Evolutionary conservation across 1,140 invertebrate genomes (phyloP).

Genomic region (Ericerus pela): DNA sequence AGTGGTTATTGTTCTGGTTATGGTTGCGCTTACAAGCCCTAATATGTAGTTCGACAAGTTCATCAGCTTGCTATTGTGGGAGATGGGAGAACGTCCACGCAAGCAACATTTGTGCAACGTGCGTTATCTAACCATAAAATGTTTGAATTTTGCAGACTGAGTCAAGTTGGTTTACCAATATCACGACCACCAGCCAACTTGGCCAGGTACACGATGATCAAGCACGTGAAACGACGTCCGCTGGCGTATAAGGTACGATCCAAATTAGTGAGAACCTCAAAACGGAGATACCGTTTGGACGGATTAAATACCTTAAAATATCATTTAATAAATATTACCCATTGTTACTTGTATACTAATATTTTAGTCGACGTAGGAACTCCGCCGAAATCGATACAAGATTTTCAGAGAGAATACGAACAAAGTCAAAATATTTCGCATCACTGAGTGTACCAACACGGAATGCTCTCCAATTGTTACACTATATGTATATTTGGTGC

Average conservation of each 20-base stretch:
- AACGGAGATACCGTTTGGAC: slow-evolving; percentile 34
- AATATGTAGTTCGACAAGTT: too few relatives aligned
- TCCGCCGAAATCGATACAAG: slow-evolving; percentile 27
- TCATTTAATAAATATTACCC: slow-evolving; percentile 26
- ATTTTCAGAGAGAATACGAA: slow-evolving; percentile 13
- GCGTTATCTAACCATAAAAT: too few relatives aligned
- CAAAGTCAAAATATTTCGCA: background rate
- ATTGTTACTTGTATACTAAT: slow-evolving; percentile 32
- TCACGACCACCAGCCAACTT: slow-evolving; percentile 32
- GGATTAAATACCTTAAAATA: slow-evolving; percentile 37
- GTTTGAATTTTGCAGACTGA: slow-evolving; percentile 29
- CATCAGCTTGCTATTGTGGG: too few relatives aligned
- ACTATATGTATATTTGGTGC: too few relatives aligned
- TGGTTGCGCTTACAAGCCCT: too few relatives aligned
- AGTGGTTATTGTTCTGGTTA: too few relatives aligned
- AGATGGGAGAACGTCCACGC: too few relatives aligned
- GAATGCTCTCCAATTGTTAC: too few relatives aligned
- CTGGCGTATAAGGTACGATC: slow-evolving; percentile 30
- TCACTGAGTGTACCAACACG: too few relatives aligned
- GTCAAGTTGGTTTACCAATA: slow-evolving; percentile 31
- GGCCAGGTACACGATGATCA: slow-evolving; percentile 38
- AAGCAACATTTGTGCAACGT: too few relatives aligned
- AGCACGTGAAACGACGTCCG: slow-evolving; percentile 33
- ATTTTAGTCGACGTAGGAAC: slow-evolving; percentile 35
- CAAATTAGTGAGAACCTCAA: slow-evolving; percentile 34